Evolutionary conservation across 2,113 vertebrate species (phyloP).

Genomic region (Cheirogaleus medius): DNA sequence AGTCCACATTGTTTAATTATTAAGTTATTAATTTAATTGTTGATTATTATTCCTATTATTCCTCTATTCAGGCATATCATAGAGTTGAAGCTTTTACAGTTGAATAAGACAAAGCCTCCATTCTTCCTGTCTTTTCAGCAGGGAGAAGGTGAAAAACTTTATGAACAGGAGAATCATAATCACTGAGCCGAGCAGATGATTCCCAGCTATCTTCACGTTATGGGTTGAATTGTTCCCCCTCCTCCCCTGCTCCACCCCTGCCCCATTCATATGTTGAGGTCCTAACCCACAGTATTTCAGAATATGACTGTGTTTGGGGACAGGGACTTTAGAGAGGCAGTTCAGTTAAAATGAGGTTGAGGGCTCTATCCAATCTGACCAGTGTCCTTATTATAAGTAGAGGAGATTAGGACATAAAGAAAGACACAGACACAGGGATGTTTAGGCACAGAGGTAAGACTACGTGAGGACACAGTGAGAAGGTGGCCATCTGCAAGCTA

Average conservation of each 20-base stretch:
- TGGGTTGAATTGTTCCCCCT: neutral
- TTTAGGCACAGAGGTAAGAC: neutral
- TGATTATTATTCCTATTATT: too few species aligned
- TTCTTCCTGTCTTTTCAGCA: neutral
- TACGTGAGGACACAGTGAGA: rapidly evolving
- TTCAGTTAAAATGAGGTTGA: neutral
- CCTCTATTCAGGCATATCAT: neutral
- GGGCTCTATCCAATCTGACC: neutral
- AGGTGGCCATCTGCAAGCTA: neutral
- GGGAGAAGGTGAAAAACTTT: neutral
- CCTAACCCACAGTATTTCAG: neutral
- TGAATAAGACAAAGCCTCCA: neutral
- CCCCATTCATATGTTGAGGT: neutral
- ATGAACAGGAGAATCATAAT: neutral
- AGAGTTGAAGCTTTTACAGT: neutral
- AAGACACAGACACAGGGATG: neutral
- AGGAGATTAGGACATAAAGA: neutral
- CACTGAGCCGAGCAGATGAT: neutral
- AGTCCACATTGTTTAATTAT: neutral
- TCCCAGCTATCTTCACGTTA: neutral
- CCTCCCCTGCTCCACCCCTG: neutral
- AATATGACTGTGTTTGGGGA: neutral
- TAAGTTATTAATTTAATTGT: too few species aligned
- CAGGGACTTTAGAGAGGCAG: neutral
- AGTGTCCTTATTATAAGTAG: neutral